phyloP scores from a whole-genome alignment of 2,113 vertebrate species.

The Gopherus evgoodei region DNA sequence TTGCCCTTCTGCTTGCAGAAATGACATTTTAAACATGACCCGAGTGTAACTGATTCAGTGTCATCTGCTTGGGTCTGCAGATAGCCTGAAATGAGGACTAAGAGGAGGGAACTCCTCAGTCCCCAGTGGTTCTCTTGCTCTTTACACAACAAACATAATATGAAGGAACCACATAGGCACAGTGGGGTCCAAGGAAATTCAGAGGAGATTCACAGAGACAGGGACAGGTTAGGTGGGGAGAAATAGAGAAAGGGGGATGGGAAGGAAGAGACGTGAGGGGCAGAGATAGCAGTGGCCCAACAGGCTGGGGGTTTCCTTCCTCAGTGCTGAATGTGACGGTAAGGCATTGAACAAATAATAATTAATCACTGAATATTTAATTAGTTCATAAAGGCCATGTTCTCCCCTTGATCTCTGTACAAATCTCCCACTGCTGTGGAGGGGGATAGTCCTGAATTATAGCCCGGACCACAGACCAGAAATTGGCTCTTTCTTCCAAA shows the following conservation, averaged over 20 bases:
- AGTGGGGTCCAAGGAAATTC: not conserved
- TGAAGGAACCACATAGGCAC: not conserved
- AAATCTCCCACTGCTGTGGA: accelerated
- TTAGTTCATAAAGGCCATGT: not conserved
- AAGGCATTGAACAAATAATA: not conserved
- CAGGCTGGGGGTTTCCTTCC: accelerated
- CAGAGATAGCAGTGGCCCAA: not conserved
- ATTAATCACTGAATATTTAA: not conserved
- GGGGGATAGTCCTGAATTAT: not conserved
- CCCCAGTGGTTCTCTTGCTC: not conserved
- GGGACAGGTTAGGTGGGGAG: not conserved
- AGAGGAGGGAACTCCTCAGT: not conserved
- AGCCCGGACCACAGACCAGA: accelerated
- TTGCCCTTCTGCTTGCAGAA: not conserved
- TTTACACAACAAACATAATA: not conserved
- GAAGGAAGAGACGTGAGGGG: not conserved
- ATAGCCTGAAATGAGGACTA: not conserved
- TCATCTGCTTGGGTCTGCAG: not conserved
- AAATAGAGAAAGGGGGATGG: not conserved
- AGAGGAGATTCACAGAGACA: not conserved
- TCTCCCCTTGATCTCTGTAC: not conserved
- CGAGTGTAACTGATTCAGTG: not conserved
- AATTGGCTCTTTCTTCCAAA: accelerated
- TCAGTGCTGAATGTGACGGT: not conserved
- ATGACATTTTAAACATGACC: not conserved